These are phyloP conservation scores for Eupleurogrammus muticus DNA, from an alignment of 2,797 vertebrate genomes.

Conservation along the genomic window DNA sequence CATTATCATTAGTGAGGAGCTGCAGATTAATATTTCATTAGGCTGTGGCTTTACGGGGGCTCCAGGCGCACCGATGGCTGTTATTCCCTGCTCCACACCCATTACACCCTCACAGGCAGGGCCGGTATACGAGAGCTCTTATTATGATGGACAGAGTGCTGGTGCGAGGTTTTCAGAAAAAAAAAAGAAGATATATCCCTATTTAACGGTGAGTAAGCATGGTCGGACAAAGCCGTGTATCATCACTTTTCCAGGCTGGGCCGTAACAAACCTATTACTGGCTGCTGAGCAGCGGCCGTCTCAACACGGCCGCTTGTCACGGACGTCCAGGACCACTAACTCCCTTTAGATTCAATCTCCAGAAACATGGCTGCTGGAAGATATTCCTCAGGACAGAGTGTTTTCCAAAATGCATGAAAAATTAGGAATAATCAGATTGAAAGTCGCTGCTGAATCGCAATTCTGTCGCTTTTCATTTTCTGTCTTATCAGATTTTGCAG, in stretches of 20 bases:
- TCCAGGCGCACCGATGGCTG: conserved; percentile 72
- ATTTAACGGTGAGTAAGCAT: conserved; percentile 72
- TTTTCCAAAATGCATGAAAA: neutral
- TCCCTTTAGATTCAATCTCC: conserved; percentile 23
- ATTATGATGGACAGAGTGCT: conserved; percentile 77
- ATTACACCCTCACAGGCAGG: conserved; percentile 62
- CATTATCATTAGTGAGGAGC: conserved; percentile 82
- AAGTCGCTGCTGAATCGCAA: no score
- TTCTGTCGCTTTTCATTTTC: neutral
- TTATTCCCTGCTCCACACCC: conserved; percentile 74
- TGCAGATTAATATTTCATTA: conserved; percentile 85
- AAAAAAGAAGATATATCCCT: conserved; percentile 64
- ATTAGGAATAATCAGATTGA: neutral
- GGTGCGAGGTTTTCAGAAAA: conserved; percentile 65
- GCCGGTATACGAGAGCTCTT: conserved; percentile 67
- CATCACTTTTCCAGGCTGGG: conserved; percentile 70
- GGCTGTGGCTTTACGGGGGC: conserved; percentile 71
- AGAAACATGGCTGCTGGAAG: neutral
- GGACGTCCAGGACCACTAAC: conserved; percentile 13
- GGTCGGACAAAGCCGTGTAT: conserved; percentile 56
- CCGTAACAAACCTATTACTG: conserved; percentile 61
- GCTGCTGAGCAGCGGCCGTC: conserved; percentile 33
- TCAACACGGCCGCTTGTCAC: conserved; percentile 42
- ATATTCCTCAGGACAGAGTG: conserved; percentile 4
- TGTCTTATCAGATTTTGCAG: neutral